Conservation (phyloP, 2,113 vertebrate species). For the Pipa parva region DNA sequence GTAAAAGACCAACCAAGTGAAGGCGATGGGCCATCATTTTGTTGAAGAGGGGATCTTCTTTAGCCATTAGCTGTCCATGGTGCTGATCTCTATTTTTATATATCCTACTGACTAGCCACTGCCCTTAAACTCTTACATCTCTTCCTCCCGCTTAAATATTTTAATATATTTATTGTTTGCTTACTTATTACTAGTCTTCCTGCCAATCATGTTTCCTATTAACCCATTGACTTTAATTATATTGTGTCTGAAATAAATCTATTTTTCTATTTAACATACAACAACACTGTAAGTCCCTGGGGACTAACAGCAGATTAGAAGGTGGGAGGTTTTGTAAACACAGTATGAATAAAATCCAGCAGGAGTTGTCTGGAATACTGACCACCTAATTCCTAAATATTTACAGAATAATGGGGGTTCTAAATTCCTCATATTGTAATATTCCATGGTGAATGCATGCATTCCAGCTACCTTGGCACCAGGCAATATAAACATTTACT, state of each 20-base stretch:
- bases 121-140: background rate
- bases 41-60: background rate
- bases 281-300: background rate
- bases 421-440: too few relatives aligned
- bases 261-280: slow-evolving; percentile 6
- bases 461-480: too few relatives aligned
- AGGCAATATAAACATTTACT: too few relatives aligned
- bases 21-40: slow-evolving; percentile 50
- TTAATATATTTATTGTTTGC: slow-evolving; percentile 24
- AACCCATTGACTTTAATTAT: slow-evolving; percentile 37
- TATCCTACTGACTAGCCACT: background rate
- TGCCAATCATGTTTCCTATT: slow-evolving; percentile 22
- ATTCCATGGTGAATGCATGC: too few relatives aligned
- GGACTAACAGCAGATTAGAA: slow-evolving; percentile 6
- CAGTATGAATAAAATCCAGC: slow-evolving; percentile 12
- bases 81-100: slow-evolving; percentile 22
- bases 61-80: slow-evolving; percentile 7
- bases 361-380: background rate
- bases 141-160: background rate
- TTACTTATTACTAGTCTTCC: slow-evolving; percentile 1
- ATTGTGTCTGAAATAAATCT: slow-evolving; percentile 8
- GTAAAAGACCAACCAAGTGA: slow-evolving; percentile 44
- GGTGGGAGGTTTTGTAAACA: slow-evolving; percentile 28
- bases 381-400: background rate
- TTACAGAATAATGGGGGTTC: background rate